Evolutionary conservation across 2,888 invertebrate species (phyloP).

Genomic region (Cerceris rybyensis): DNA sequence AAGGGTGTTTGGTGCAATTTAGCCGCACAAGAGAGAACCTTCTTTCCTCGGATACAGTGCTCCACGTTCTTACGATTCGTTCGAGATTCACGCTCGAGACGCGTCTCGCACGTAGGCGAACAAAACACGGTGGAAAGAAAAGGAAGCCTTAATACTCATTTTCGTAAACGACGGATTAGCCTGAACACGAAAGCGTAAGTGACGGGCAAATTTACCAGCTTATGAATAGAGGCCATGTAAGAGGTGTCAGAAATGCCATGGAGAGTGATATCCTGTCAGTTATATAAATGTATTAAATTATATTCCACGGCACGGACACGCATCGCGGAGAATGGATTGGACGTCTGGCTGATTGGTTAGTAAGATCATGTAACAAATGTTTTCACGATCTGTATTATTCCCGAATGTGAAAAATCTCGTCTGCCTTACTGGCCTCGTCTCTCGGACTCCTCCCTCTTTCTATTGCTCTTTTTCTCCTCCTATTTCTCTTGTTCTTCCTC

Average conservation of each 20-base stretch:
- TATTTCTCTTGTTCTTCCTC: no score
- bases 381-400: slow-evolving; percentile 57
- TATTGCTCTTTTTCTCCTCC: background rate
- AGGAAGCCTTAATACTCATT: slow-evolving; percentile 5
- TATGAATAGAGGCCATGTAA: slow-evolving; percentile 44
- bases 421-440: background rate
- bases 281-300: slow-evolving; percentile 65
- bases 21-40: no score
- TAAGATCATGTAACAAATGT: slow-evolving; percentile 54
- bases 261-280: slow-evolving; percentile 65
- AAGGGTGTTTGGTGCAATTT: no score
- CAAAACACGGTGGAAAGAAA: background rate
- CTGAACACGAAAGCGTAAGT: slow-evolving; percentile 36
- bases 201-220: slow-evolving; percentile 41
- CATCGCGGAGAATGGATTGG: slow-evolving; percentile 49
- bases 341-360: slow-evolving; percentile 57
- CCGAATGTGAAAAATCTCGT: slow-evolving; percentile 16
- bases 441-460: slow-evolving; percentile 6
- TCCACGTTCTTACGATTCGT: no score
- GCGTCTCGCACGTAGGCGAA: background rate
- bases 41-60: no score
- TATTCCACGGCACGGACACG: slow-evolving; percentile 51
- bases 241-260: slow-evolving; percentile 53
- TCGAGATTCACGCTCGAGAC: no score
- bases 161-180: slow-evolving; percentile 9